These are phyloP conservation scores for Platalea minor DNA, from an alignment of 2,797 vertebrate species.

Conservation along the genomic window DNA sequence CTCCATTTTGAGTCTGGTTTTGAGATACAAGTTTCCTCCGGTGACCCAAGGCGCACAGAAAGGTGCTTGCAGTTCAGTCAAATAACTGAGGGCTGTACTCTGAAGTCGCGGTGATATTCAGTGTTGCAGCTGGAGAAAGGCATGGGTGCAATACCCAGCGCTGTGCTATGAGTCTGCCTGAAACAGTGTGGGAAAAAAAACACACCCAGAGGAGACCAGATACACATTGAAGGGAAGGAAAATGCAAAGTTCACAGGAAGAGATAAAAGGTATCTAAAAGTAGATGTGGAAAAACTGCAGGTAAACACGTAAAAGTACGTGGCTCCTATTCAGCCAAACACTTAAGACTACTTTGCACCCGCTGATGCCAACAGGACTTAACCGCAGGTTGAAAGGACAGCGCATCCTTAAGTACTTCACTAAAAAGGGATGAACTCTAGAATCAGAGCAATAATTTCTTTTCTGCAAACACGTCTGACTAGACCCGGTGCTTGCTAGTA, in stretches of 20 bases:
- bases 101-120: not conserved
- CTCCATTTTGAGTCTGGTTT: not conserved
- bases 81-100: not conserved
- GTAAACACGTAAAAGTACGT: accelerated
- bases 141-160: accelerated
- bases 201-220: not conserved
- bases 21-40: not conserved
- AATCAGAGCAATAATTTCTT: not conserved
- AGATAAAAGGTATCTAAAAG: not conserved
- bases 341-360: not conserved
- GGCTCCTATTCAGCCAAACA: not conserved
- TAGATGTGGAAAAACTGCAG: not conserved
- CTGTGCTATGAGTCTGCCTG: accelerated
- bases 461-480: not conserved
- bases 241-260: not conserved
- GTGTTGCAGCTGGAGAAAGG: not conserved
- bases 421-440: not conserved
- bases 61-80: not conserved
- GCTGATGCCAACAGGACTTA: not conserved
- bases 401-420: not conserved
- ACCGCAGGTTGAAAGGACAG: not conserved
- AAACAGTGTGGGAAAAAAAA: not conserved
- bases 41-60: not conserved
- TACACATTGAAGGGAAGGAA: not conserved
- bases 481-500: not conserved